Evolutionary conservation across 2,888 invertebrate species (phyloP), one percentile per base, ranked within the genome.

Genomic region (Syritta pipiens): DNA sequence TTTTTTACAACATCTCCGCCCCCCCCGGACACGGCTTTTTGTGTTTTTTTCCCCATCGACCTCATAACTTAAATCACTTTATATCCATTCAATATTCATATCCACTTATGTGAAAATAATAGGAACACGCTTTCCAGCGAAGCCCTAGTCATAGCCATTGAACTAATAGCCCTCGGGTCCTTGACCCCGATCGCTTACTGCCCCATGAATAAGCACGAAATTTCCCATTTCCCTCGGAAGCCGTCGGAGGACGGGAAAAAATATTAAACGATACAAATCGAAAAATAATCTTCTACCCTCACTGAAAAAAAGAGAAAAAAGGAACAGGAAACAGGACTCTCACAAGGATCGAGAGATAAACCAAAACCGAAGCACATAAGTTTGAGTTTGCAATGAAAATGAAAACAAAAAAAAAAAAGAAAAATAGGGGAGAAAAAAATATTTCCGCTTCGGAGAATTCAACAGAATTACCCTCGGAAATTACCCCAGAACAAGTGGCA

Each of bases 401-500:
- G 5, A 9, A 26, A 7, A 12, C 26, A 49, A 28, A n/a, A 40
- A 22, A n/a, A 0, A 32, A 32, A 24, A 35, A 17, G 4, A 1
- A 53, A 53, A 53, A 30, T 22, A 32, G 44, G 26, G 44, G 26
- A 65, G 32, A 53, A 12, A 46, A 40, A 53, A 53, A 44, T 42
- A 57, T 60, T 30, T 77, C 44, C 46, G 62, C 49, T 63, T 24
- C n/a, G 49, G 69, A 37, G 30, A 63, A 44, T 48, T 55, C 20
- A 55, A 35, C 53, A 32, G 48, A 72, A 77, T 77, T 72, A 67
- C 53, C 65, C 65, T 60, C 71, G 72, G 65, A 67, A 72, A 77
- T 72, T 72, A 72, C 65, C n/a, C n/a, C 51, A 77, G 44, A 65
- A 72, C 72, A 72, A 77, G 65, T 77, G 79, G 74, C 60, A 68